Conservation (phyloP, 2,888 invertebrate genomes). For the Mystacides longicornis region DNA sequence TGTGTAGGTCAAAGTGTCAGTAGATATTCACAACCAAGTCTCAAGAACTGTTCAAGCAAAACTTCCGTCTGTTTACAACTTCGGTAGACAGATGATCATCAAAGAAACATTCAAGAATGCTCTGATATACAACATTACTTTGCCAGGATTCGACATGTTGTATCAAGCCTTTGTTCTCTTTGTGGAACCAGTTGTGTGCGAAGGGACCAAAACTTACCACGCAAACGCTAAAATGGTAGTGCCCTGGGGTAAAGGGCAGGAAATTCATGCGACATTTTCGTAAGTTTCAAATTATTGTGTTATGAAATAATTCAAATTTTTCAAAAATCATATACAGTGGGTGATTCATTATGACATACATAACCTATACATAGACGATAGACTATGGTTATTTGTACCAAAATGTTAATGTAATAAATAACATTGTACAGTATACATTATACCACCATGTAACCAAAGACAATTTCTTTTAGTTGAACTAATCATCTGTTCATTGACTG, state of each 20-base stretch:
- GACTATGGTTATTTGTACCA: too few relatives aligned
- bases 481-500: too few relatives aligned
- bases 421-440: too few relatives aligned
- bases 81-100: constrained; percentile 37
- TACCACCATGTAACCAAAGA: too few relatives aligned
- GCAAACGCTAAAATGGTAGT: constrained; percentile 54
- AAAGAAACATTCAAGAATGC: constrained; percentile 50
- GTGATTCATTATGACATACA: too few relatives aligned
- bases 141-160: constrained; percentile 50
- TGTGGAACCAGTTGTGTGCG: constrained; percentile 49
- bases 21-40: constrained; percentile 51
- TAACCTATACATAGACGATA: too few relatives aligned
- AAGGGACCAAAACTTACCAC: constrained; percentile 40
- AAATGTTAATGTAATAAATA: too few relatives aligned
- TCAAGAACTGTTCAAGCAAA: constrained; percentile 36
- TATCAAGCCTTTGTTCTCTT: constrained; percentile 55
- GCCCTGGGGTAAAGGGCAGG: constrained; percentile 60
- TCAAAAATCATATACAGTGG: too few relatives aligned
- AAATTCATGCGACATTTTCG: constrained; percentile 54
- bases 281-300: too few relatives aligned
- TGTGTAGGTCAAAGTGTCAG: constrained; percentile 51
- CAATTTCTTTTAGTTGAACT: too few relatives aligned
- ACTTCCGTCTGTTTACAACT: constrained; percentile 36
- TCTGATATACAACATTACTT: constrained; percentile 52
- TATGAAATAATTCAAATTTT: too few relatives aligned